These are phyloP conservation scores for Tethya wilhelma DNA, from an alignment of 37 sponge, comb jelly and placozoan species.

Conservation along the genomic window DNA sequence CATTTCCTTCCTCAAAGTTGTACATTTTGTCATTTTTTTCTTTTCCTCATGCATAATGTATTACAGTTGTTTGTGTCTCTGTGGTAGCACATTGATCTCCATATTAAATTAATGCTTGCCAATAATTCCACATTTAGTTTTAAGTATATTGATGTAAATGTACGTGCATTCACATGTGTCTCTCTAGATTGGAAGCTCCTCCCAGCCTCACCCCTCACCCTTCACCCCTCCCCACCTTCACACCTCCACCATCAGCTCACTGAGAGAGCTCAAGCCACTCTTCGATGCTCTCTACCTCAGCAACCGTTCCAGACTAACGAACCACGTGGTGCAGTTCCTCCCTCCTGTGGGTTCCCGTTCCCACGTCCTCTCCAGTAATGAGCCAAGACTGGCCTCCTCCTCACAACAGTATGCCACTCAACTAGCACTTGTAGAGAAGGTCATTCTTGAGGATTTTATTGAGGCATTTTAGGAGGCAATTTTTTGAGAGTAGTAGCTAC, in stretches of 20 bases:
- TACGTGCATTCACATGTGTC: not conserved
- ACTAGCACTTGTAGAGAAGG: slow-evolving; percentile 15
- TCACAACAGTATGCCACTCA: not conserved
- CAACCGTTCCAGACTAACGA: not conserved
- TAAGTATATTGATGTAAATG: no score
- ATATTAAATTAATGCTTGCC: no score
- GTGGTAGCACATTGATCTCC: no score
- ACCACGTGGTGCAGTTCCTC: not conserved
- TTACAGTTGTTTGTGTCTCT: not conserved
- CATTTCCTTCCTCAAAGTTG: not conserved
- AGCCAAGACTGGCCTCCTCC: not conserved
- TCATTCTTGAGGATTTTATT: slow-evolving; percentile 33
- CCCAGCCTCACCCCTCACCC: not conserved
- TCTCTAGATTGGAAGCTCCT: not conserved
- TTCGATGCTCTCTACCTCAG: slow-evolving; percentile 15
- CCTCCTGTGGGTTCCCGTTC: not conserved
- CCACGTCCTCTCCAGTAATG: not conserved
- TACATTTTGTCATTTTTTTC: not conserved
- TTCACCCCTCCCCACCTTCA: slow-evolving; percentile 31
- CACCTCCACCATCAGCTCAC: slow-evolving; percentile 30
- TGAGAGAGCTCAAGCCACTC: slow-evolving; percentile 24
- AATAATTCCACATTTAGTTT: no score
- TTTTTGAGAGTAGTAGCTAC: no score
- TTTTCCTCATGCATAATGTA: no score
- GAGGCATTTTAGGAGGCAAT: slow-evolving; percentile 17